Base-by-base conservation (phyloP, 2,113 vertebrate species). In the Bostrychus sinensis region DNA sequence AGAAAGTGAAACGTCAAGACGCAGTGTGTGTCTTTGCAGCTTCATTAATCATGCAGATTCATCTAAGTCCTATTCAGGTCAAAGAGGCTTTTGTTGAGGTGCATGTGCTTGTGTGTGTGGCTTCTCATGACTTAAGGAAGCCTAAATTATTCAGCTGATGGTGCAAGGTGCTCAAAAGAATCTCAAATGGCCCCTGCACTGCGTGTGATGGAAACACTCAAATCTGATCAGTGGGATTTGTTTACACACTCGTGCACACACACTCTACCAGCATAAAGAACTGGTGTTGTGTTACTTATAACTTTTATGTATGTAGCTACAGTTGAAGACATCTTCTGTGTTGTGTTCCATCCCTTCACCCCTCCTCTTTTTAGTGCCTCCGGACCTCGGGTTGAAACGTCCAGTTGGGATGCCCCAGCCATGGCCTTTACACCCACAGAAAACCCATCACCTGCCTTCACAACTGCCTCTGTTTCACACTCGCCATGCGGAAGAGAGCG, bases 401-500 rank as follows among this genome's bases (percentile, higher is more conserved):
- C 23, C 76, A 10, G 62, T 13, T 22, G 75, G 66, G 38, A 61
- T 42, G 12, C 56, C 77, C 12, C 82, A 79, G 26, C 72, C 66
- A 0, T 81, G 85, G 82, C 82, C 80, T 41, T n/a, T 78, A 26
- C 74, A 63, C 34, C 16, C 62, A 28, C 74, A 59, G 53, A 74
- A 69, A 57, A 54, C 70, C 54, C 61, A 58, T 57, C 37, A 70
- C 20, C 62, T 36, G 17, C 62, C 62, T 22, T 59, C 72, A 50
- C 77, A 75, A n/a, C 54, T 82, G 16, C 82, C 85, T 7, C 22
- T 85, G 9, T 91, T 93, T 70, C 94, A 93, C 66, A 90, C 90
- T 0, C 75, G 91, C 12, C 93, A 94, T 10, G 86, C 92, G 0
- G 95, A 97, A 62, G 91, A 92, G 75, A 95, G 94, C 38, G 93